A percentile compares a stretch with the other conserved stretches of the same genome.
phyloP scores from a whole-genome alignment of 2,113 vertebrate genomes.

The Drymodes brunneopygia region DNA sequence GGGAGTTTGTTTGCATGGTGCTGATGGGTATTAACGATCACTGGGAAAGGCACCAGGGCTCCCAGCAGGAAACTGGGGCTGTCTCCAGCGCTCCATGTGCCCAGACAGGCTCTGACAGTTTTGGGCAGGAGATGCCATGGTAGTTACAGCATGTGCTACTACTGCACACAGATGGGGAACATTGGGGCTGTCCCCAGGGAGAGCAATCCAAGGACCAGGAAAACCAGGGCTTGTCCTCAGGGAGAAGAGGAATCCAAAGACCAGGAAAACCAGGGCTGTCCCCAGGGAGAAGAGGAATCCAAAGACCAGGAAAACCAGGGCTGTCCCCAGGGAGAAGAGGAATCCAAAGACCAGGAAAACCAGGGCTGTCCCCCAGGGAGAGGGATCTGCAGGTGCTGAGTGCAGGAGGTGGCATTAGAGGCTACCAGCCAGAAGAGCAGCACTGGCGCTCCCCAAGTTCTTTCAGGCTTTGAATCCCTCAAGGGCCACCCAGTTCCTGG shows the following conservation, averaged over 20 bases:
- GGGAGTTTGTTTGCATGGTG: conserved; percentile 68
- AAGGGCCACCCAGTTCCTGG: fast-evolving
- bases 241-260: not conserved
- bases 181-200: not conserved
- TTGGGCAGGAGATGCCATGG: not conserved
- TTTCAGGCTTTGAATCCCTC: not conserved
- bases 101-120: not conserved
- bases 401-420: fast-evolving
- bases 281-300: not conserved
- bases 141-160: not conserved
- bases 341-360: fast-evolving
- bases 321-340: not conserved
- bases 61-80: not conserved
- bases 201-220: fast-evolving
- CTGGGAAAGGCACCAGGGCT: conserved; percentile 4
- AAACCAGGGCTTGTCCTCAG: not conserved
- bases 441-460: not conserved
- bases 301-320: fast-evolving
- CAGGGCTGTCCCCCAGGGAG: not conserved
- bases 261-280: not conserved
- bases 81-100: fast-evolving
- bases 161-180: not conserved
- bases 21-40: conserved; percentile 69
- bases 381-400: not conserved
- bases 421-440: not conserved